These are phyloP conservation scores for Zoanthus sansibaricus DNA, from an alignment of 92 coral and sea anemone species.

Conservation along the genomic window DNA sequence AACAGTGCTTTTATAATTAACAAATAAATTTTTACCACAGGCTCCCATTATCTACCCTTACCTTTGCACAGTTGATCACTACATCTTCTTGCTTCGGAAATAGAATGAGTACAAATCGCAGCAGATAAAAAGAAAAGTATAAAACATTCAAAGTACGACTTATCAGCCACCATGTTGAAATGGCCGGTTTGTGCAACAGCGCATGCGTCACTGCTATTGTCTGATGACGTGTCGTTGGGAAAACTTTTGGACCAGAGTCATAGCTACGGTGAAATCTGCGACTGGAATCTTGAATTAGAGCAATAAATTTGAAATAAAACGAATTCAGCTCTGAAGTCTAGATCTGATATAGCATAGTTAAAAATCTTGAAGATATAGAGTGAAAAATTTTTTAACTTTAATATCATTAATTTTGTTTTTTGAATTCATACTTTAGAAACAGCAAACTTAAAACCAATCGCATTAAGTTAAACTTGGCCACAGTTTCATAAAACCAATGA, in stretches of 20 bases:
- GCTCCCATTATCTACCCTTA: not conserved
- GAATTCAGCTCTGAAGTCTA: not conserved
- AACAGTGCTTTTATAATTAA: not conserved
- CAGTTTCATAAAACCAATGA: too few species aligned
- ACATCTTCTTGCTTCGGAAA: conserved; percentile 41
- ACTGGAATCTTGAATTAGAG: not conserved
- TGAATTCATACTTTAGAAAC: too few species aligned
- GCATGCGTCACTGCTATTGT: conserved; percentile 28
- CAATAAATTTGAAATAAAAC: not conserved
- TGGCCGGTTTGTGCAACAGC: not conserved
- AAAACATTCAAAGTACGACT: conserved; percentile 39
- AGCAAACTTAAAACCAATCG: too few species aligned
- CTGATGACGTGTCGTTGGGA: conserved; percentile 48
- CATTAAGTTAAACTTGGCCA: too few species aligned
- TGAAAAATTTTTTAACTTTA: too few species aligned
- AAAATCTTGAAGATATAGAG: too few species aligned
- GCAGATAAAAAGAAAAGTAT: conserved; percentile 49
- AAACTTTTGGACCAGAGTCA: conserved; percentile 7
- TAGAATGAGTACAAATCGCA: conserved; percentile 50
- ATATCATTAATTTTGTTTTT: too few species aligned
- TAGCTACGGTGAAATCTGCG: conserved; percentile 37
- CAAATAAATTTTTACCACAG: not conserved
- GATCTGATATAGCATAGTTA: too few species aligned
- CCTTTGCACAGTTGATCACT: conserved; percentile 48
- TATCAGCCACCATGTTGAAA: conserved; percentile 42